Conservation (phyloP, 2,113 vertebrate species). For the Patagioenas fasciata region DNA sequence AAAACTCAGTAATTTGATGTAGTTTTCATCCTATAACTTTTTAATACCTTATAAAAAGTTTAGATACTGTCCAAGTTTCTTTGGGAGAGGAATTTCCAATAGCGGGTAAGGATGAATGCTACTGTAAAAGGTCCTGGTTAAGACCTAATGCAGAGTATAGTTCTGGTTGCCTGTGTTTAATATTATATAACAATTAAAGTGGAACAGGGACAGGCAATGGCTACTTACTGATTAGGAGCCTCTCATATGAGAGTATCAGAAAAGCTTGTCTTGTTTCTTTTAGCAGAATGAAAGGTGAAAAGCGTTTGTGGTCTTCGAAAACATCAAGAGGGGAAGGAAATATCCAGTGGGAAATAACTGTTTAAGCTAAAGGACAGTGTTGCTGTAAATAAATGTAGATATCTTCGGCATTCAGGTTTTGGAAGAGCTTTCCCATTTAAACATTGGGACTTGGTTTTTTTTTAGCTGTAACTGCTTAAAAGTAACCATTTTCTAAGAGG, state of each 20-base stretch:
- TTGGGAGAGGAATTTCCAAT: not conserved
- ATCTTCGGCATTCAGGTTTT: not conserved
- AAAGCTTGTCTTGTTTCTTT: not conserved
- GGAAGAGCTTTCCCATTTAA: not conserved
- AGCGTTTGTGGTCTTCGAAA: not conserved
- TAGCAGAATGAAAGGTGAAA: not conserved
- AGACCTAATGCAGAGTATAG: not conserved
- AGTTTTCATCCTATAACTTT: not conserved
- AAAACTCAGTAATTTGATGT: not conserved
- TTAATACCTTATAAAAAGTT: not conserved
- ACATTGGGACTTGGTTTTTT: not conserved
- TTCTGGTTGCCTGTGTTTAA: not conserved
- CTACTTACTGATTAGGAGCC: not conserved
- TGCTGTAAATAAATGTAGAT: not conserved
- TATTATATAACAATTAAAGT: not conserved
- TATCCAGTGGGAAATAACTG: not conserved
- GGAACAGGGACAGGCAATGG: not conserved
- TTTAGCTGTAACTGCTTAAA: not conserved
- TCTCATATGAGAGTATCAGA: not conserved
- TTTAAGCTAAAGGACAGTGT: not conserved
- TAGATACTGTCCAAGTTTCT: not conserved
- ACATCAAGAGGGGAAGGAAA: not conserved
- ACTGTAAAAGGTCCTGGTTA: not conserved
- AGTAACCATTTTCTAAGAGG: not conserved
- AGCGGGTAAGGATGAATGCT: not conserved